A percentile compares a stretch with the other conserved stretches of the same genome.
These are phyloP conservation scores for Euwallacea fornicatus DNA, from an alignment of 1,140 invertebrate genomes.

Conservation along the genomic window DNA sequence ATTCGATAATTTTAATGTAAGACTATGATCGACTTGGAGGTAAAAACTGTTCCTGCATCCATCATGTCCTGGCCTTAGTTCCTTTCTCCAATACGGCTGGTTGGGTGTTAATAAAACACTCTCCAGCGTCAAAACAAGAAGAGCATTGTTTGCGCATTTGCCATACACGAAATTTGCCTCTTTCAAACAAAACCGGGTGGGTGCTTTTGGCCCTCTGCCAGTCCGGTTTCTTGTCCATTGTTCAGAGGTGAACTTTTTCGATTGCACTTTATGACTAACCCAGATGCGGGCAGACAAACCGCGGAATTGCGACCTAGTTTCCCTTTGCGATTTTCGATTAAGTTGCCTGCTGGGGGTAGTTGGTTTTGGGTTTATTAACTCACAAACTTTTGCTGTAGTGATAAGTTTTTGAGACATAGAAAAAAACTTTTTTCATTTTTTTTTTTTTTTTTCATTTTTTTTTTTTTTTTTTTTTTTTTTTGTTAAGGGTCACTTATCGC, in stretches of 20 bases:
- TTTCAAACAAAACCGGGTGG: slow-evolving; percentile 8
- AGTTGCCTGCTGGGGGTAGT: not conserved
- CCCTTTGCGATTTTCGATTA: not conserved
- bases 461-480: too few species aligned
- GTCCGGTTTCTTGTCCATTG: slow-evolving; percentile 12
- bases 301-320: not conserved
- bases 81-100: too few species aligned
- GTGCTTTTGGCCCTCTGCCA: slow-evolving; percentile 9
- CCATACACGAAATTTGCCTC: slow-evolving; percentile 1
- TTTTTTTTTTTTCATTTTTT: too few species aligned
- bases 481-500: too few species aligned
- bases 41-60: too few species aligned
- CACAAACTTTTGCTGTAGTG: too few species aligned
- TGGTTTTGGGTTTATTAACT: not conserved
- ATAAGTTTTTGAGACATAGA: too few species aligned
- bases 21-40: too few species aligned
- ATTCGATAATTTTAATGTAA: too few species aligned
- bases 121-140: not conserved
- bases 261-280: slow-evolving; percentile 17
- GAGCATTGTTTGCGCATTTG: slow-evolving; percentile 11
- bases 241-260: slow-evolving; percentile 14
- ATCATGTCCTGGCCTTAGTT: too few species aligned
- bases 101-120: slow-evolving; percentile 2
- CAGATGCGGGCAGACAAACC: not conserved
- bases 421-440: too few species aligned